A percentile compares a stretch with the other conserved stretches of the same genome.
phyloP scores from a whole-genome alignment of 1,140 invertebrate genomes.

The Leucophenga varia region DNA sequence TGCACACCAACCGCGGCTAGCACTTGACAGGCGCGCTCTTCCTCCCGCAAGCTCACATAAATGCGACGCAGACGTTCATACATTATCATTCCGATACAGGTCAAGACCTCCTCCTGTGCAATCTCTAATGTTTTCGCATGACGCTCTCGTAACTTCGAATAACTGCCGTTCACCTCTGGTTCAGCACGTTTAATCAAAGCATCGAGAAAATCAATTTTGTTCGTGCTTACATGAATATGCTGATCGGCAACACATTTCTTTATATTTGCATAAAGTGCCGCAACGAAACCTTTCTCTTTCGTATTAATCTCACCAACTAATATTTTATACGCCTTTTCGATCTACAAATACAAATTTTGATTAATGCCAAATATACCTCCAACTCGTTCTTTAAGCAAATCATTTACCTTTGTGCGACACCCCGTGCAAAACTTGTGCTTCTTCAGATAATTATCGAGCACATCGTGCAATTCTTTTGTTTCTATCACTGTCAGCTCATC shows the following conservation, averaged over 20 bases:
- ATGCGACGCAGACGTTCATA: slow-evolving; percentile 85
- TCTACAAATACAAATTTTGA: slow-evolving; percentile 43
- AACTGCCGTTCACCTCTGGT: slow-evolving; percentile 78
- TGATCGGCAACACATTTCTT: slow-evolving; percentile 80
- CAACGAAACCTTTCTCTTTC: slow-evolving; percentile 87
- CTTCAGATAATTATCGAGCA: slow-evolving; percentile 83
- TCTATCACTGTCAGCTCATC: slow-evolving; percentile 86
- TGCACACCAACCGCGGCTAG: slow-evolving; percentile 85
- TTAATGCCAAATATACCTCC: neutral
- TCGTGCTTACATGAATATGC: slow-evolving; percentile 81
- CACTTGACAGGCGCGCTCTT: slow-evolving; percentile 88
- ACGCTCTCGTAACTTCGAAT: slow-evolving; percentile 72
- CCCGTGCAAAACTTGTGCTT: slow-evolving; percentile 93
- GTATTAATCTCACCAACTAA: slow-evolving; percentile 80
- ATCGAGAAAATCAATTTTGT: slow-evolving; percentile 82
- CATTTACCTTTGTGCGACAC: slow-evolving; percentile 82
- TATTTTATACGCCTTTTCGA: slow-evolving; percentile 79
- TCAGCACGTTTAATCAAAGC: slow-evolving; percentile 85
- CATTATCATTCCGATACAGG: slow-evolving; percentile 88
- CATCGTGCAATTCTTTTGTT: slow-evolving; percentile 76
- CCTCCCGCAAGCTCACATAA: slow-evolving; percentile 80
- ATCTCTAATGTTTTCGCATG: slow-evolving; percentile 94
- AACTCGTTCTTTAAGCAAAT: slow-evolving; percentile 1
- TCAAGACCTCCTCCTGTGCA: slow-evolving; percentile 92
- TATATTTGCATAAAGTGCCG: slow-evolving; percentile 81